These are phyloP conservation scores for Trogon melanurus DNA, from an alignment of 2,113 vertebrate species.

Conservation along the genomic window DNA sequence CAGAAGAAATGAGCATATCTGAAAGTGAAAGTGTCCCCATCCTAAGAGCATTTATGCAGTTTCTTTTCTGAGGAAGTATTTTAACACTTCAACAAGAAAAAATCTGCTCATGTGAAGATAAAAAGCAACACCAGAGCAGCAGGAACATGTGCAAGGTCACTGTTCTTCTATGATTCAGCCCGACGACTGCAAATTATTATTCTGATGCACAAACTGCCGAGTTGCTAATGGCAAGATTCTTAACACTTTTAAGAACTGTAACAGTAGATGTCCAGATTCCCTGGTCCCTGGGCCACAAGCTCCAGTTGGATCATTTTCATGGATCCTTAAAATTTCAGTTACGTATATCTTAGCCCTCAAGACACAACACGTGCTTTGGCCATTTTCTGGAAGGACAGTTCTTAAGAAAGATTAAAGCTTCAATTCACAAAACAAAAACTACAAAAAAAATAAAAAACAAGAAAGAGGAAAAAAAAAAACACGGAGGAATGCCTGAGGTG, in stretches of 20 bases:
- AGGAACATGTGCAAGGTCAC: constrained; percentile 44
- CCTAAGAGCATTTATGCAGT: not conserved
- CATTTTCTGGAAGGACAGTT: not conserved
- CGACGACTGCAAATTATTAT: constrained; percentile 30
- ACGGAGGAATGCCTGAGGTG: not conserved
- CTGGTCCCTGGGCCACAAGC: not conserved
- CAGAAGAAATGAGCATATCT: not conserved
- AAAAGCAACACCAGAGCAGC: constrained; percentile 11
- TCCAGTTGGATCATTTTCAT: not conserved
- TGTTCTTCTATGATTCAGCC: not conserved
- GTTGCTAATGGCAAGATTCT: not conserved
- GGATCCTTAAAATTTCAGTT: not conserved
- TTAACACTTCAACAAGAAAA: constrained; percentile 41
- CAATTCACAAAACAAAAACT: not conserved
- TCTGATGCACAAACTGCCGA: constrained; percentile 22
- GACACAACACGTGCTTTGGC: accelerated
- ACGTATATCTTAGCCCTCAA: not conserved
- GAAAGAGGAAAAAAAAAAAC: too few species aligned
- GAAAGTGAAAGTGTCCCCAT: not conserved
- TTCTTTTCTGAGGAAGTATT: not conserved
- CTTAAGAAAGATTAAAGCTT: not conserved
- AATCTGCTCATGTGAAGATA: constrained; percentile 41
- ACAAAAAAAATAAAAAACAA: not conserved
- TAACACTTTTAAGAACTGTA: not conserved
- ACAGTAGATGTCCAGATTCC: not conserved